Conservation (phyloP, 2,797 vertebrate genomes). For the Ptychadena robeensis region DNA sequence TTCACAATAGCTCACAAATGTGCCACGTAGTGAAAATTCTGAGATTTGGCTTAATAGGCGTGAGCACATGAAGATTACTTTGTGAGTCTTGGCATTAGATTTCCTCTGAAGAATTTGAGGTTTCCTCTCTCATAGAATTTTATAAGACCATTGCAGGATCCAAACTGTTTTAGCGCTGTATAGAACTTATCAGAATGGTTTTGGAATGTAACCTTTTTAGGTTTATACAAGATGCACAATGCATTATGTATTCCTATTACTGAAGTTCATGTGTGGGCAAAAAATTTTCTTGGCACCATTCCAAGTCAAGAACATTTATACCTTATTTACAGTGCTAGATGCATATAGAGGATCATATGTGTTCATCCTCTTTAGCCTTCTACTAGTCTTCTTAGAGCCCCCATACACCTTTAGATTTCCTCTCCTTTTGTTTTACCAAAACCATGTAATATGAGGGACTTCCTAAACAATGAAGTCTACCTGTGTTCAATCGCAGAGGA, state of each 20-base stretch:
- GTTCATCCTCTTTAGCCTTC: no score
- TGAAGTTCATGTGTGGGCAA: no score
- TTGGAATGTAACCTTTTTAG: neutral
- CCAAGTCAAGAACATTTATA: no score
- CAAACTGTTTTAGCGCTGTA: slow-evolving; percentile 21
- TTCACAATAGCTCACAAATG: slow-evolving; percentile 5
- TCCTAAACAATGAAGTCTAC: no score
- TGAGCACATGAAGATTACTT: slow-evolving; percentile 40
- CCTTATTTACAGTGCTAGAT: no score
- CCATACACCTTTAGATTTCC: no score
- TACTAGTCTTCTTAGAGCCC: no score
- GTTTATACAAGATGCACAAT: neutral
- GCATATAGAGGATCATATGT: no score
- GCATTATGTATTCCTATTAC: neutral
- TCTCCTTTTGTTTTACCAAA: no score
- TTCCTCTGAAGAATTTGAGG: slow-evolving; percentile 41
- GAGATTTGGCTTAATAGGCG: slow-evolving; percentile 24
- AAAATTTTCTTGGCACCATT: no score
- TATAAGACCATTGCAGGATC: slow-evolving; percentile 11
- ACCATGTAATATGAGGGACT: no score
- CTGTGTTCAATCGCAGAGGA: no score
- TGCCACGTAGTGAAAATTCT: slow-evolving; percentile 45
- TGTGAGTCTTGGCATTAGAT: slow-evolving; percentile 47
- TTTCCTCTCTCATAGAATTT: slow-evolving; percentile 27
- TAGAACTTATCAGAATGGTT: neutral